Conservation (phyloP, 2,113 vertebrate species). For the Ursus arctos region DNA sequence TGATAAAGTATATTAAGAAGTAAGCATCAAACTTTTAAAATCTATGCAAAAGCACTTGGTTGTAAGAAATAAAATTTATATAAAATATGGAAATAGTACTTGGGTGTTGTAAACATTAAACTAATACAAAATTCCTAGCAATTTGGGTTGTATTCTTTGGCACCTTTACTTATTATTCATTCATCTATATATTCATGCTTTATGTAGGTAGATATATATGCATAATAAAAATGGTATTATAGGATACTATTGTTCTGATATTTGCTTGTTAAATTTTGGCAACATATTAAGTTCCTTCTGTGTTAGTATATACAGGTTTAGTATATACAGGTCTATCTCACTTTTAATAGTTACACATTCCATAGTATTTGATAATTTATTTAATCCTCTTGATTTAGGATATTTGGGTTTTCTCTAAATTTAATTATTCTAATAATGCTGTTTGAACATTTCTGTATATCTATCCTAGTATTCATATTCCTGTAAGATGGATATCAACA, state of each 20-base stretch:
- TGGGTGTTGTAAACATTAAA: conserved; percentile 45
- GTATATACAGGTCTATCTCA: not conserved
- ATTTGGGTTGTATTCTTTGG: not conserved
- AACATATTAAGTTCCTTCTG: not conserved
- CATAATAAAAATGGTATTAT: not conserved
- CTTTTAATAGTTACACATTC: conserved; percentile 53
- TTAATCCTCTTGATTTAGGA: conserved; percentile 41
- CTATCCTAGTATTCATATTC: not conserved
- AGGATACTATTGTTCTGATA: not conserved
- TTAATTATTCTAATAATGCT: not conserved
- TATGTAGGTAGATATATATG: not conserved
- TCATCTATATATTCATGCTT: no score
- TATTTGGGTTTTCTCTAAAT: not conserved
- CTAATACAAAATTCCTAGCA: conserved; percentile 35
- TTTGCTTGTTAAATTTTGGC: not conserved
- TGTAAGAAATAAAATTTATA: conserved; percentile 7
- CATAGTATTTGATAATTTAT: not conserved
- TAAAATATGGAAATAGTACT: conserved; percentile 42
- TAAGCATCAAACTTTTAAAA: not conserved
- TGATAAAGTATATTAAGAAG: conserved; percentile 25
- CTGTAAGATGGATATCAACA: not conserved
- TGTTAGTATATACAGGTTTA: not conserved
- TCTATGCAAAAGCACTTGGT: not conserved
- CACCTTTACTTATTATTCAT: not conserved
- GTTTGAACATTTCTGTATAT: not conserved